Evolutionary conservation across 2,888 invertebrate species (phyloP).

Genomic region (Pristionchus fissidentatus): DNA sequence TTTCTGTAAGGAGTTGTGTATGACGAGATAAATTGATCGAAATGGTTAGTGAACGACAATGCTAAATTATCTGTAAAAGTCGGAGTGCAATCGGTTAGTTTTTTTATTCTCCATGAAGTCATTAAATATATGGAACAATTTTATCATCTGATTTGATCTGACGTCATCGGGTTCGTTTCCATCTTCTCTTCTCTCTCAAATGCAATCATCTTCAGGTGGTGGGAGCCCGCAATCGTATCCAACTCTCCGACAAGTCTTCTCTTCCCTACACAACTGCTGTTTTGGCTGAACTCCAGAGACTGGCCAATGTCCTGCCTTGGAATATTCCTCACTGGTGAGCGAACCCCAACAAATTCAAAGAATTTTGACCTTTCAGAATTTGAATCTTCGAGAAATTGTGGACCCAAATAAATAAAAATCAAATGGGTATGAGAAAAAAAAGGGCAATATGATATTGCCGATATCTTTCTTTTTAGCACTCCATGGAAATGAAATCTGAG

Average conservation of each 20-base stretch:
- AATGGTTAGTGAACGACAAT: no score
- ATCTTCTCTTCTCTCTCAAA: background rate
- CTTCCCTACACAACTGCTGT: slow-evolving; percentile 54
- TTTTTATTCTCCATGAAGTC: no score
- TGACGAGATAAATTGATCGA: no score
- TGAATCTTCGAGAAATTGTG: background rate
- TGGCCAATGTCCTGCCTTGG: slow-evolving; percentile 66
- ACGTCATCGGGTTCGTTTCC: no score
- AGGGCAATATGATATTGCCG: background rate
- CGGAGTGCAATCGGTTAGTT: no score
- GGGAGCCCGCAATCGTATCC: background rate
- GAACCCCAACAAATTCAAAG: no score
- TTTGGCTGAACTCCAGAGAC: slow-evolving; percentile 62
- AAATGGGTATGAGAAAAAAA: background rate
- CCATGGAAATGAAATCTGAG: no score
- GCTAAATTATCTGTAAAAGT: no score
- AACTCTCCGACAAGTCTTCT: background rate
- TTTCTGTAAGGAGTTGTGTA: background rate
- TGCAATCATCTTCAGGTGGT: background rate
- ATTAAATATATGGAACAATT: no score
- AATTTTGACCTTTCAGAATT: background rate
- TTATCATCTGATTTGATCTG: no score
- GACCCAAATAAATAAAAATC: no score
- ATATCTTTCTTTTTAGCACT: no score
- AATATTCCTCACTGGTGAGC: slow-evolving; percentile 59